Evolutionary conservation across 2,113 vertebrate species (phyloP).

Genomic region (Ammodytes marinus): DNA sequence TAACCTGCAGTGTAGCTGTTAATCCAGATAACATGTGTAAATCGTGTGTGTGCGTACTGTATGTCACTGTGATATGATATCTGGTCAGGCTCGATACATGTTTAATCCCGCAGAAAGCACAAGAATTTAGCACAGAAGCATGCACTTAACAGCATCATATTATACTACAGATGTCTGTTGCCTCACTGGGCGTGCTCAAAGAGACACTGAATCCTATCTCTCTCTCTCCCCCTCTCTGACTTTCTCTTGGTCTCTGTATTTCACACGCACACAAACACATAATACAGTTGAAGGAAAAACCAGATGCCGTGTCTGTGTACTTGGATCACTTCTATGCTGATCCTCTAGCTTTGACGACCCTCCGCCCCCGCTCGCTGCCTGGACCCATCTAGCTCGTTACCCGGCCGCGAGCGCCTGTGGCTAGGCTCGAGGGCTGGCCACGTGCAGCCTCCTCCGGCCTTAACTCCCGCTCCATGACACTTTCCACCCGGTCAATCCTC

Average conservation of each 20-base stretch:
- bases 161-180: constrained; percentile 34
- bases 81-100: constrained; percentile 9
- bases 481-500: constrained; percentile 19
- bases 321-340: constrained; percentile 44
- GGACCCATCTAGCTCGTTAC: constrained; percentile 39
- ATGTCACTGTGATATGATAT: constrained; percentile 30
- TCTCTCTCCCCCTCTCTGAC: neutral
- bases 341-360: constrained; percentile 36
- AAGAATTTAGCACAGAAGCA: constrained; percentile 49
- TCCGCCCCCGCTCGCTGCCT: neutral
- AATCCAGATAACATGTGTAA: neutral
- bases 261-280: neutral
- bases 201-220: neutral
- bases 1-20: neutral
- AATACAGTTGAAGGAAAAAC: neutral
- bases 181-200: constrained; percentile 9
- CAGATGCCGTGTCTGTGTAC: constrained; percentile 24
- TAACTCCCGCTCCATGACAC: constrained; percentile 56
- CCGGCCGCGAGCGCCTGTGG: constrained; percentile 5
- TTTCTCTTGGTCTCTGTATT: constrained; percentile 10
- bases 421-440: constrained; percentile 47
- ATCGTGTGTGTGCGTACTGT: neutral
- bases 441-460: constrained; percentile 44
- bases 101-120: constrained; percentile 56
- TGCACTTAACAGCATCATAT: constrained; percentile 54